phyloP scores from a whole-genome alignment of 2,113 vertebrate species.

The Pygoscelis antarcticus region DNA sequence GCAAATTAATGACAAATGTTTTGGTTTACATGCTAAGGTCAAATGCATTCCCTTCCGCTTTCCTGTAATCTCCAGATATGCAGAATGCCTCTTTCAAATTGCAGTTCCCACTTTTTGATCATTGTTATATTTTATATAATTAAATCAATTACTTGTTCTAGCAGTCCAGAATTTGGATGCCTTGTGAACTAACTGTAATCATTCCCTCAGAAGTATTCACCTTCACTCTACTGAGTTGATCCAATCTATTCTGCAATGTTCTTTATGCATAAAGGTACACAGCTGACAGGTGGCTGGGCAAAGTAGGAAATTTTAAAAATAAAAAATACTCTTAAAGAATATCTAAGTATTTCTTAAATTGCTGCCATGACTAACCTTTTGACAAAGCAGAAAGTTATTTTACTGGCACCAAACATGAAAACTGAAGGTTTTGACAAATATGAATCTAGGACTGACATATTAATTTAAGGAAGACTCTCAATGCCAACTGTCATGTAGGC shows the following conservation, averaged over 20 bases:
- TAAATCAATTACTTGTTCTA: neutral
- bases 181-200: neutral
- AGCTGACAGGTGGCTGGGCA: neutral
- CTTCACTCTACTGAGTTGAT: neutral
- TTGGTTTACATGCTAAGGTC: neutral
- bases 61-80: neutral
- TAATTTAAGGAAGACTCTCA: neutral
- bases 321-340: neutral
- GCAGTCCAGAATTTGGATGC: neutral
- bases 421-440: neutral
- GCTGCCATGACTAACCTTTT: neutral
- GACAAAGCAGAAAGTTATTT: neutral
- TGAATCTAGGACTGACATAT: neutral
- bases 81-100: neutral
- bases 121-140: neutral
- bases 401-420: neutral
- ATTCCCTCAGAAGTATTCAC: neutral
- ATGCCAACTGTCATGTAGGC: neutral
- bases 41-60: neutral
- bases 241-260: neutral
- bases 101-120: neutral
- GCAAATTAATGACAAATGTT: neutral
- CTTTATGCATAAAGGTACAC: neutral
- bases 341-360: neutral
- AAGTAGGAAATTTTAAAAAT: neutral